These are phyloP conservation scores for Pocillopora grandis DNA, from an alignment of 92 coral and sea anemone genomes.

Conservation along the genomic window DNA sequence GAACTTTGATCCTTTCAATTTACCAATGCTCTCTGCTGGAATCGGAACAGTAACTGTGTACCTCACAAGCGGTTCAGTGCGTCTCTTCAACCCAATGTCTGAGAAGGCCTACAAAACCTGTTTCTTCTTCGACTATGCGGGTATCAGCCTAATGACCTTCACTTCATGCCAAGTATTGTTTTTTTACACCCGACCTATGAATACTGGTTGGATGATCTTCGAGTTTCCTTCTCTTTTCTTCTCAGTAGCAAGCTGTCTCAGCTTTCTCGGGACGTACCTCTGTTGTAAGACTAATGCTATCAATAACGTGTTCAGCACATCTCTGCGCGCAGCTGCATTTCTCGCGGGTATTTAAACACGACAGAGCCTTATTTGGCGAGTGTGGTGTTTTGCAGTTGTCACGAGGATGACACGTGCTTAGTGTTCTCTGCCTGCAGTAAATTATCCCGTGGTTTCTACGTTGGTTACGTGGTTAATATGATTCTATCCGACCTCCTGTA, in stretches of 20 bases:
- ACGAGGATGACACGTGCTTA: conserved; percentile 15
- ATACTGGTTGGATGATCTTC: conserved; percentile 19
- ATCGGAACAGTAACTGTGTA: conserved; percentile 48
- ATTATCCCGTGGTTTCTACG: conserved; percentile 20
- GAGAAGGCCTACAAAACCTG: conserved; percentile 31
- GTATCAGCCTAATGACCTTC: conserved; percentile 42
- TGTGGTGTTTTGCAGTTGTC: conserved; percentile 41
- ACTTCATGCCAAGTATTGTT: conserved; percentile 46
- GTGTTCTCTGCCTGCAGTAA: conserved; percentile 40
- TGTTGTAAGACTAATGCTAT: conserved; percentile 58
- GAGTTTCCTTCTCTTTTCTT: conserved; percentile 47
- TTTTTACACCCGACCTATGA: conserved; percentile 60
- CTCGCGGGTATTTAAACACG: conserved; percentile 43
- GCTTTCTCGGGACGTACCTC: conserved; percentile 35
- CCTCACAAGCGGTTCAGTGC: conserved; percentile 37
- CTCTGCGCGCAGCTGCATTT: conserved; percentile 39
- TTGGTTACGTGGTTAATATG: conserved; percentile 41
- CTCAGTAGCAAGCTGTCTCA: conserved; percentile 27
- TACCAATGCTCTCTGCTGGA: conserved; percentile 53
- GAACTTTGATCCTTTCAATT: conserved; percentile 45
- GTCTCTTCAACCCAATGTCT: conserved; percentile 45
- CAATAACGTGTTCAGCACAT: conserved; percentile 22
- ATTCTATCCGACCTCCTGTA: conserved; percentile 50
- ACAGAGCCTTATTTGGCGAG: conserved; percentile 35
- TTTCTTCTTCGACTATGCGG: conserved; percentile 60